Conservation (phyloP, 1,140 invertebrate species). For the Macrobrachium nipponense region DNA sequence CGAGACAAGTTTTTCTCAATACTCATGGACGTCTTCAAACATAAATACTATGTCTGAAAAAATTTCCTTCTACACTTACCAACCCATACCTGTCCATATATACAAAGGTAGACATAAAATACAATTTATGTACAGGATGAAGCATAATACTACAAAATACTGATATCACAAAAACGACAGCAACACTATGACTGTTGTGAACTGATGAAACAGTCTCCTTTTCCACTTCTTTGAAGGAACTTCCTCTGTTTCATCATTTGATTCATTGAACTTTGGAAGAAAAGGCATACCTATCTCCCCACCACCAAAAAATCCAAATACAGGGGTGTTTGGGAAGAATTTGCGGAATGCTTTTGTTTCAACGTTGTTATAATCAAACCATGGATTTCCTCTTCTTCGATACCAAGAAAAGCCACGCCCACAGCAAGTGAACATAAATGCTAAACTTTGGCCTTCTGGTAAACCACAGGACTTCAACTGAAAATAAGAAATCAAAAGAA, state of each 20-base stretch:
- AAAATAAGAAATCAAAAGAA: background rate
- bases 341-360: conserved; percentile 74
- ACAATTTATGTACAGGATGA: no score
- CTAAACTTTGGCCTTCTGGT: conserved; percentile 19
- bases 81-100: no score
- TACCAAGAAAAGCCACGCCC: conserved; percentile 65
- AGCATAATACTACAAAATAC: no score
- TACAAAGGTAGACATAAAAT: no score
- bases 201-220: conserved; percentile 53
- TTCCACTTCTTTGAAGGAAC: conserved; percentile 20
- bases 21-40: no score
- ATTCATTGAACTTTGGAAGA: conserved; percentile 64
- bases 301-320: conserved; percentile 75
- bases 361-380: conserved; percentile 67
- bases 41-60: no score
- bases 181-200: conserved; percentile 47
- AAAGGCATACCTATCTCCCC: conserved; percentile 73
- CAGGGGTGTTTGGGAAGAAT: conserved; percentile 73
- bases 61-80: no score
- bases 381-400: conserved; percentile 22
- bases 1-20: no score
- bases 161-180: conserved; percentile 51
- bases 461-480: conserved; percentile 30
- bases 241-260: conserved; percentile 22
- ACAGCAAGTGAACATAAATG: conserved; percentile 29